Base-by-base conservation (phyloP, 2,797 vertebrate species). In the Lepus oiostolus region DNA sequence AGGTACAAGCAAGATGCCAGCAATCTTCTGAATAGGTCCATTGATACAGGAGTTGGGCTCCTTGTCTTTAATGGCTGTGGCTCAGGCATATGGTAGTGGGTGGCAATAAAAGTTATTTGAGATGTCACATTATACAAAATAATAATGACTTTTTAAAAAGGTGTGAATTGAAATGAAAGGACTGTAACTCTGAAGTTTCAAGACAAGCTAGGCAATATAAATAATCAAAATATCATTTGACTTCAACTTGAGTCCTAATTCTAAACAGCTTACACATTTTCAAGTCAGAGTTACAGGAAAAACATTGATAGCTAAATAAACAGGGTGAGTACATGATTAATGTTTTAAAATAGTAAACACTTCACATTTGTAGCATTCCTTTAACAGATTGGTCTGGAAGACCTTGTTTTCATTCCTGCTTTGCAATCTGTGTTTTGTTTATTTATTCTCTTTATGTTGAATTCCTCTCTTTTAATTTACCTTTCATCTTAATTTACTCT, bases 251-350 rank as follows among this genome's bases (percentile, higher is more conserved):
- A 95, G 94, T 97, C 95, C 81, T 96, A 95, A 91, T 97, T 98
- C 96, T 97, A 77, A 97, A 96, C 93, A 97, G 96, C 97, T 96
- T 97, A 93, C 28, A 79, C 54, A 75, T 97, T 98, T 97, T 93
- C 92, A 92, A 93, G 95, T 97, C 97, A 97, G 95, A 97, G 96
- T 98, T 98, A 97, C 95, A 94, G 80, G 96, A 97, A 97, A 92
- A 97, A 95, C 94, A 97, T 63, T 93, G 97, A 97, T 97, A 97
- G 98, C 97, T 98, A 98, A 98, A 98, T 98, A 98, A 98, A 98
- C 93, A 91, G 90, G 96, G 96, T 96, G 97, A 97, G 96, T 93
- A 93, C 97, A 96, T 98, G 97, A 98, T 98, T 97, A 97, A 98
- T 98, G 97, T 82, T 98, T 98, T 95, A 85, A 98, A 98, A 98